Evolutionary conservation across 1,140 invertebrate genomes (phyloP).

Genomic region (Matsumurasca onukii): DNA sequence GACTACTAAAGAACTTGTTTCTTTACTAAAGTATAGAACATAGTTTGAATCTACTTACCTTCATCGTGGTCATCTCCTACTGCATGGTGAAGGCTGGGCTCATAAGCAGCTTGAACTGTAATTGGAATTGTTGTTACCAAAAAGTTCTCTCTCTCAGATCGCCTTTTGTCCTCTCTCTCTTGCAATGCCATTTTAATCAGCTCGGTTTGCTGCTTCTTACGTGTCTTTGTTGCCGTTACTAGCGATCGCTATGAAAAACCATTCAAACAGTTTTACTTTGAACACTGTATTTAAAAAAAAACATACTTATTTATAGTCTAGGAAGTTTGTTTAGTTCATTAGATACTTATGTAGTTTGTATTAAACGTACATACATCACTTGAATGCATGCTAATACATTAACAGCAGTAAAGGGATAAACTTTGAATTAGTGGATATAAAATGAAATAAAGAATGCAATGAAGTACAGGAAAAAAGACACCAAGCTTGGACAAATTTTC

Average conservation of each 20-base stretch:
- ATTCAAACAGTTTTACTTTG: too few relatives aligned
- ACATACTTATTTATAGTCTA: too few relatives aligned
- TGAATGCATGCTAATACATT: not conserved
- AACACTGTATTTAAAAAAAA: too few relatives aligned
- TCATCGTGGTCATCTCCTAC: slow-evolving; percentile 85
- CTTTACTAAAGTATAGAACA: too few relatives aligned
- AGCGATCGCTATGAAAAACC: slow-evolving; percentile 73
- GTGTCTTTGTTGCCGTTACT: slow-evolving; percentile 97
- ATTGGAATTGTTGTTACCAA: slow-evolving; percentile 96
- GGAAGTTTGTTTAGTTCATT: too few relatives aligned
- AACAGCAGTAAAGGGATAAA: not conserved
- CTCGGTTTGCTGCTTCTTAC: slow-evolving; percentile 98
- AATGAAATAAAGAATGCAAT: too few relatives aligned
- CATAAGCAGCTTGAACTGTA: slow-evolving; percentile 92
- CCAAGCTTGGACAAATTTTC: too few relatives aligned
- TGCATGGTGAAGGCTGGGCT: slow-evolving; percentile 87
- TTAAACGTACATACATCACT: not conserved
- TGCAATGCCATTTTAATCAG: slow-evolving; percentile 92
- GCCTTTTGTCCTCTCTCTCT: slow-evolving; percentile 93
- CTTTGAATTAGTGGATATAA: too few relatives aligned
- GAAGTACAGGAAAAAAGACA: too few relatives aligned
- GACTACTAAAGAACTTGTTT: too few relatives aligned
- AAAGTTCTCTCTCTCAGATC: slow-evolving; percentile 93
- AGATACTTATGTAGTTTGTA: too few relatives aligned
- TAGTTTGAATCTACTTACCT: too few relatives aligned